These are phyloP conservation scores for Sminthurides bifidus DNA, from an alignment of 1,140 invertebrate genomes.

Conservation along the genomic window DNA sequence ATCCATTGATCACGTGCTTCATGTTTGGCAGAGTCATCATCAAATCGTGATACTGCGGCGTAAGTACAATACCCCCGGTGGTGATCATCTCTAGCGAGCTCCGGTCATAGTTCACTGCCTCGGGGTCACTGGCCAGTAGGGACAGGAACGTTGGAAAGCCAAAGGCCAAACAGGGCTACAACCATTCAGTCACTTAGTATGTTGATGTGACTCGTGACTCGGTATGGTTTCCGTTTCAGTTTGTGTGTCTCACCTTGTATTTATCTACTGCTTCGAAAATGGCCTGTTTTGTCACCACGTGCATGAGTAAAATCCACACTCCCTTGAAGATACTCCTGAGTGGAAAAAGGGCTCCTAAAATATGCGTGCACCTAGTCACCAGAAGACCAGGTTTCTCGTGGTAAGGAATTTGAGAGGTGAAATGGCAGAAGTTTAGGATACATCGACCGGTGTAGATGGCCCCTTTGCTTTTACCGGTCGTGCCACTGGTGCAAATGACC, in stretches of 20 bases:
- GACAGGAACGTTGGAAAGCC: constrained; percentile 29
- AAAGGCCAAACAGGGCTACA: constrained; percentile 26
- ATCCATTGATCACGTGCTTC: constrained; percentile 27
- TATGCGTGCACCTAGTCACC: constrained; percentile 24
- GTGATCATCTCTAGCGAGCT: constrained; percentile 16
- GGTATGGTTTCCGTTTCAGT: background rate
- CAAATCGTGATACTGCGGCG: constrained; percentile 15
- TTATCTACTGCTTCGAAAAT: constrained; percentile 30
- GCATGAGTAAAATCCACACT: constrained; percentile 27
- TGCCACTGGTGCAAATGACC: constrained; percentile 27
- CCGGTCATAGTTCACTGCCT: constrained; percentile 23
- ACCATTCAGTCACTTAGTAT: background rate
- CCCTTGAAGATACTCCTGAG: constrained; percentile 24
- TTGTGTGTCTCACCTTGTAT: constrained; percentile 21
- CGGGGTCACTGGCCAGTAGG: constrained; percentile 20
- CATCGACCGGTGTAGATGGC: constrained; percentile 25
- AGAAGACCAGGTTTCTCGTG: constrained; percentile 14
- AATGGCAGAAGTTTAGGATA: constrained; percentile 19
- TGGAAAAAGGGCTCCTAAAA: constrained; percentile 26
- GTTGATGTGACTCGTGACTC: background rate
- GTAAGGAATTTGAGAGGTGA: constrained; percentile 14
- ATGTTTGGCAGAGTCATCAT: constrained; percentile 26
- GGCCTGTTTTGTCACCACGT: constrained; percentile 28
- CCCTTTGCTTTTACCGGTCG: constrained; percentile 24
- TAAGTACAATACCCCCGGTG: constrained; percentile 29